phyloP scores from a whole-genome alignment of 2,888 invertebrate species.

The Leptinotarsa peninsularis region DNA sequence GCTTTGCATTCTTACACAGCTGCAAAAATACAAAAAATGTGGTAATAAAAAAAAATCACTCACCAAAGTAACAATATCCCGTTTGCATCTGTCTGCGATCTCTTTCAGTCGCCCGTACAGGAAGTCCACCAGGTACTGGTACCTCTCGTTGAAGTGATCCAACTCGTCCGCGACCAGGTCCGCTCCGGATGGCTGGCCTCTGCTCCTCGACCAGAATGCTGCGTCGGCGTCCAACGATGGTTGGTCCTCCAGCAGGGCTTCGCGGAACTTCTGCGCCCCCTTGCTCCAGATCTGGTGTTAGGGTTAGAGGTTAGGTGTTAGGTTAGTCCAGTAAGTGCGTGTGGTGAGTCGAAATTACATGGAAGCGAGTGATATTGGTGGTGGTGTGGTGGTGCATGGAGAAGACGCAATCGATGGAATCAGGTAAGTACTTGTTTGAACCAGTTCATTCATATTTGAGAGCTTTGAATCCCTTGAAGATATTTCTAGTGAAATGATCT shows the following conservation, averaged over 20 bases:
- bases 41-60: constrained; percentile 61
- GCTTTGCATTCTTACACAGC: neutral
- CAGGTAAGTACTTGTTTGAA: neutral
- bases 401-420: constrained; percentile 47
- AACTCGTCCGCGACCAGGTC: constrained; percentile 82
- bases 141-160: constrained; percentile 84
- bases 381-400: constrained; percentile 34
- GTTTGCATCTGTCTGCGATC: constrained; percentile 76
- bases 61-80: constrained; percentile 82
- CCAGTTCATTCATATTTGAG: neutral
- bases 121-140: constrained; percentile 77
- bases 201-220: constrained; percentile 61
- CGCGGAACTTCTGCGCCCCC: constrained; percentile 85
- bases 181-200: constrained; percentile 69
- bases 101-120: constrained; percentile 78
- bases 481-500: too few species aligned
- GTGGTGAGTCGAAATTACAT: constrained; percentile 50
- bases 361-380: constrained; percentile 45
- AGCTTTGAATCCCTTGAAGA: too few species aligned
- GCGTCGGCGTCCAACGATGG: constrained; percentile 78
- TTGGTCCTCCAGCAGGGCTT: constrained; percentile 84
- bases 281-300: constrained; percentile 85
- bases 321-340: constrained; percentile 60
- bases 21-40: neutral
- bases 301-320: constrained; percentile 68